Evolutionary conservation across 2,888 invertebrate genomes (phyloP).

Genomic region (Lithophane leautieri): DNA sequence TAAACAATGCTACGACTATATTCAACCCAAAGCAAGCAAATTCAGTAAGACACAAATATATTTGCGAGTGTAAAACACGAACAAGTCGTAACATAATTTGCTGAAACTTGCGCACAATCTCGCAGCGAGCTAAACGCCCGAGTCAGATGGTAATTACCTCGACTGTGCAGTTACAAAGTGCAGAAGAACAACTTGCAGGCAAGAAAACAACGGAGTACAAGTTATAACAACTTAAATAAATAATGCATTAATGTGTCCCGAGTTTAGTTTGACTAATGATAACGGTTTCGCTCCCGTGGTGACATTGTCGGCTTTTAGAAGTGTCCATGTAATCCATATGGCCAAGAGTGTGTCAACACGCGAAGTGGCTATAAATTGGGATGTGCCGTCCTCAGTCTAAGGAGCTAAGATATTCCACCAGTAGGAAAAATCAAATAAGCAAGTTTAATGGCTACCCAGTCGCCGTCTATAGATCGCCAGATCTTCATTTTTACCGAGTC

Average conservation of each 20-base stretch:
- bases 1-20: background rate
- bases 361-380: background rate
- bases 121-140: conserved; percentile 45
- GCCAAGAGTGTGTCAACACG: background rate
- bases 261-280: no score
- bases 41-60: conserved; percentile 28
- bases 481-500: background rate
- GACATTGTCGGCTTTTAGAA: background rate
- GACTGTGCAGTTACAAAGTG: background rate
- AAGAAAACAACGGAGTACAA: background rate
- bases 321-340: background rate
- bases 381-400: background rate
- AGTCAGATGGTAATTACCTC: conserved; percentile 51
- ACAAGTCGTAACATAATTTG: conserved; percentile 57
- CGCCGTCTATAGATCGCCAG: background rate
- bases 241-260: background rate
- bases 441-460: background rate
- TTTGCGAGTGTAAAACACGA: conserved; percentile 32
- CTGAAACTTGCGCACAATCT: conserved; percentile 55
- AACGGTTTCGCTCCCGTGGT: no score
- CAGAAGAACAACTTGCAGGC: conserved; percentile 39
- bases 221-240: conserved; percentile 9
- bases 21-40: background rate
- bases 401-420: no score
- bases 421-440: background rate